A percentile compares a stretch with the other conserved stretches of the same genome.
phyloP scores from a whole-genome alignment of 2,113 vertebrate species.

The Cryptomyrus ogoouensis region DNA sequence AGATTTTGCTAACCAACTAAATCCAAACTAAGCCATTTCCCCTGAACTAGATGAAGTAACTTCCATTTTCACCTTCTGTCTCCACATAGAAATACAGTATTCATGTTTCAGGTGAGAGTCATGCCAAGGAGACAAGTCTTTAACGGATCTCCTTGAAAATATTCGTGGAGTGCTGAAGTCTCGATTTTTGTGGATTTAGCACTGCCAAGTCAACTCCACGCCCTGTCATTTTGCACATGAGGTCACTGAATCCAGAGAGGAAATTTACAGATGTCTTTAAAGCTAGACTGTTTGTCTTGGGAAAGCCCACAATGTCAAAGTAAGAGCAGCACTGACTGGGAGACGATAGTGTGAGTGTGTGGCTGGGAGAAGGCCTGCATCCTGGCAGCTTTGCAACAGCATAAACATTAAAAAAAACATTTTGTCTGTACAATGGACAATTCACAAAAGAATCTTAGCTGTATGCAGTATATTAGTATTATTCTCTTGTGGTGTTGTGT shows the following conservation, averaged over 20 bases:
- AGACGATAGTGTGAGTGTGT: background rate
- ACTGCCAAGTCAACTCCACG: conserved; percentile 10
- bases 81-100: background rate
- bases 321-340: background rate
- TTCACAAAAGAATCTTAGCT: background rate
- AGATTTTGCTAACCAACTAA: background rate
- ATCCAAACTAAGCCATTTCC: background rate
- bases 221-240: conserved; percentile 10
- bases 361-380: background rate
- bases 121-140: background rate
- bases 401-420: background rate
- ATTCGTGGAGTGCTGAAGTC: background rate
- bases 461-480: background rate
- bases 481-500: background rate
- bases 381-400: background rate
- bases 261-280: conserved; percentile 13
- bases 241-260: conserved; percentile 15
- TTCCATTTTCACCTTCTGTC: background rate
- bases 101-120: background rate
- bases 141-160: conserved; percentile 8
- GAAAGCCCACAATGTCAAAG: conserved; percentile 13
- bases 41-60: background rate
- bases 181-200: background rate
- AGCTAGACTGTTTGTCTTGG: conserved; percentile 11
- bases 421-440: background rate